Conservation (phyloP, 2,113 vertebrate species). For the Oreochromis niloticus region DNA sequence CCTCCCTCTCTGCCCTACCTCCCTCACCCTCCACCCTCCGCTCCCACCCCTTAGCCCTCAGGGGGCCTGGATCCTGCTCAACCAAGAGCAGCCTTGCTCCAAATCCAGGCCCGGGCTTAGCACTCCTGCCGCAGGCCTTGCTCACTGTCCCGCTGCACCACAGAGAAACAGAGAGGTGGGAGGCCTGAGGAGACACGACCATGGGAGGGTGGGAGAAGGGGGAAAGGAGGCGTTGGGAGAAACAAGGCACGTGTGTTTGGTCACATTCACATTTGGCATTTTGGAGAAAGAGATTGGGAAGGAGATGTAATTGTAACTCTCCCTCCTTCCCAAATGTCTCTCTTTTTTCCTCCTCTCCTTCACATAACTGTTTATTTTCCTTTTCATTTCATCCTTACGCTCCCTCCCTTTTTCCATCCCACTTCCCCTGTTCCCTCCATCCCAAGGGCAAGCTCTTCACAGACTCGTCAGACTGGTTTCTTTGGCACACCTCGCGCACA, state of each 20-base stretch:
- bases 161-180: conserved; percentile 28
- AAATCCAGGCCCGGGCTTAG: conserved; percentile 61
- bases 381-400: conserved; percentile 41
- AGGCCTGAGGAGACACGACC: conserved; percentile 1
- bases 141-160: conserved; percentile 36
- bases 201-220: neutral
- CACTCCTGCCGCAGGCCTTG: conserved; percentile 48
- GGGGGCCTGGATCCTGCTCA: conserved; percentile 63
- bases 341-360: neutral
- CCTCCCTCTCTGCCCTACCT: conserved; percentile 18
- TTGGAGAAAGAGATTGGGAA: neutral
- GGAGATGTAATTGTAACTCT: neutral
- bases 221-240: neutral
- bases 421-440: conserved; percentile 45
- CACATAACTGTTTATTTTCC: conserved; percentile 45
- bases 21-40: conserved; percentile 11
- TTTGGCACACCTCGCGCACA: conserved; percentile 44
- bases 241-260: neutral
- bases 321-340: neutral
- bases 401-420: conserved; percentile 35
- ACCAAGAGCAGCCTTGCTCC: conserved; percentile 50
- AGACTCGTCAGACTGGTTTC: conserved; percentile 67
- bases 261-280: conserved; percentile 22
- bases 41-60: conserved; percentile 36
- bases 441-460: conserved; percentile 54